Conservation (phyloP, 2,888 invertebrate genomes). For the Acanthosepion lycidas region DNA sequence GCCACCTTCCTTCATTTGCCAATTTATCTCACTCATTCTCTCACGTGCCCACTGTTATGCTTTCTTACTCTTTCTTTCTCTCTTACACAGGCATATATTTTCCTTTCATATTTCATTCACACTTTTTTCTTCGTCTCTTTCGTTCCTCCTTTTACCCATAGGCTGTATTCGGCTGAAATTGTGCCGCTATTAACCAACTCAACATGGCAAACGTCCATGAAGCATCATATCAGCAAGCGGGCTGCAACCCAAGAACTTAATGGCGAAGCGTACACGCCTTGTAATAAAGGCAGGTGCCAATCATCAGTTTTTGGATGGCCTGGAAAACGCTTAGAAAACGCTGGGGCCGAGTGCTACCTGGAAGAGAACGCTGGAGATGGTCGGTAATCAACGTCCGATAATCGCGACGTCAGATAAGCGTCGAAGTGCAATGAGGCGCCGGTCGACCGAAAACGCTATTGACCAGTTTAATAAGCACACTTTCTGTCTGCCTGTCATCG, state of each 20-base stretch:
- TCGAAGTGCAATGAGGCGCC: not conserved
- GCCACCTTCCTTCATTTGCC: too few relatives aligned
- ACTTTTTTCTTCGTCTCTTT: not conserved
- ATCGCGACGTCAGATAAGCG: not conserved
- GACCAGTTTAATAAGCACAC: not conserved
- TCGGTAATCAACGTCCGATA: conserved; percentile 10
- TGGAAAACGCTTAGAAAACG: not conserved
- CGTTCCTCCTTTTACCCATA: not conserved
- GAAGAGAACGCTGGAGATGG: conserved; percentile 33
- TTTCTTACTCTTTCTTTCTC: too few relatives aligned
- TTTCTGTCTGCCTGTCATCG: conserved; percentile 18
- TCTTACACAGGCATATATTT: too few relatives aligned
- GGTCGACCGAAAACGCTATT: conserved; percentile 18
- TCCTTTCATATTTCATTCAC: not conserved
- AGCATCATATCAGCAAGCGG: not conserved
- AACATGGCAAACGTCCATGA: conserved; percentile 22
- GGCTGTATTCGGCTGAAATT: not conserved
- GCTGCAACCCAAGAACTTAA: conserved; percentile 22
- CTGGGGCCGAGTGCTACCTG: not conserved
- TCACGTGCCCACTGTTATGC: too few relatives aligned
- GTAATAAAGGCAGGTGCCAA: not conserved
- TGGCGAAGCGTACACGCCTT: conserved; percentile 5
- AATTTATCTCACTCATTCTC: too few relatives aligned
- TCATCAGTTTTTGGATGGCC: not conserved
- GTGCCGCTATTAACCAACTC: conserved; percentile 4